A percentile compares a stretch with the other conserved stretches of the same genome.
Evolutionary conservation across 2,113 vertebrate genomes (phyloP).

Genomic region (Muntiacus muntjak): DNA sequence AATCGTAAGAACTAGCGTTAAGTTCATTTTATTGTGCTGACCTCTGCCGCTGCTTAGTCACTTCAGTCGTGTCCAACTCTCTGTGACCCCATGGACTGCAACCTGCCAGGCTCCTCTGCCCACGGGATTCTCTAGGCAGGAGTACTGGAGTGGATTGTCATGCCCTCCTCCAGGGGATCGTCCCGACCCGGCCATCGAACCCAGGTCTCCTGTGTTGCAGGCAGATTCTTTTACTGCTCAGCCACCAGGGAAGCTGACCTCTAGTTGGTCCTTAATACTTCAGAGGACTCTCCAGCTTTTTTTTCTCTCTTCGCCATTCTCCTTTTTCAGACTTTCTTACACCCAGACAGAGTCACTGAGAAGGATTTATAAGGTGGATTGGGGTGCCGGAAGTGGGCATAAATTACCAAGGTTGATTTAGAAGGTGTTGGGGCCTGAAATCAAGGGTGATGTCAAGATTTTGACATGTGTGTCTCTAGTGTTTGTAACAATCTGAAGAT

Average conservation of each 20-base stretch:
- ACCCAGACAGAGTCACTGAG: neutral
- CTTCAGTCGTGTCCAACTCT: neutral
- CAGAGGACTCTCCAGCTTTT: neutral
- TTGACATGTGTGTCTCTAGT: neutral
- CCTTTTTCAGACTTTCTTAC: neutral
- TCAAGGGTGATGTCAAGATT: neutral
- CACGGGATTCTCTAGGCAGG: neutral
- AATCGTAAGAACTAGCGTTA: neutral
- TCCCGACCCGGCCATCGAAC: neutral
- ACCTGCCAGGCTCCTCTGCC: neutral
- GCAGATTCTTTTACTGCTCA: neutral
- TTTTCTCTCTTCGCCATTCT: neutral
- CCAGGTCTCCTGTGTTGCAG: neutral
- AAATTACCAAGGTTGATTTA: neutral
- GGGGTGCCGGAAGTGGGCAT: too few species aligned
- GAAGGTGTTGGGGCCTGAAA: neutral
- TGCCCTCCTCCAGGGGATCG: neutral
- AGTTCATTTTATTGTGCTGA: neutral
- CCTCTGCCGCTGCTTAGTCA: neutral
- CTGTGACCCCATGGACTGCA: neutral
- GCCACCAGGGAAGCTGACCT: neutral
- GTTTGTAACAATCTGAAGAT: neutral
- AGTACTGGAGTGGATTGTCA: neutral
- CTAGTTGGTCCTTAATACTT: neutral
- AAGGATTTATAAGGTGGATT: neutral